A percentile compares a stretch with the other conserved stretches of the same genome.
Conservation (phyloP, 2,888 invertebrate genomes). For the Agriopis aurantiaria region DNA sequence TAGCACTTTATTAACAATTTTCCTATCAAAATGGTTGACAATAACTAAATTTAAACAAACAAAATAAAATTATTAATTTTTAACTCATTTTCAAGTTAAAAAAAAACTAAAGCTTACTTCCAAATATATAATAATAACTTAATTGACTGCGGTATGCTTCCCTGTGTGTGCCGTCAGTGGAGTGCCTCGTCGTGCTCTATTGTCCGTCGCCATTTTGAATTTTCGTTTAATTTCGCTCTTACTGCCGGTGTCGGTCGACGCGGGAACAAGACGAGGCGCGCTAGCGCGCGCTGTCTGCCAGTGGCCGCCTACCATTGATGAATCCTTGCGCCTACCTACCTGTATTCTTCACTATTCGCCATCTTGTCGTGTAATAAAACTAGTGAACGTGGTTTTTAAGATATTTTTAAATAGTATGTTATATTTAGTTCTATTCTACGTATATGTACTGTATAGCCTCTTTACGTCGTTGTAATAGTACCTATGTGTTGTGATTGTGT, state of each 20-base stretch:
- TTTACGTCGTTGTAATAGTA: neutral
- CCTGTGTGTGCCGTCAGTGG: neutral
- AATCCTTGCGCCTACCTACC: too few species aligned
- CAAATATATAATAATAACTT: neutral
- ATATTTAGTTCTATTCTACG: too few species aligned
- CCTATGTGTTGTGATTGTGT: neutral
- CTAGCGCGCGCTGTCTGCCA: neutral
- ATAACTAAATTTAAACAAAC: too few species aligned
- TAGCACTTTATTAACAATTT: too few species aligned
- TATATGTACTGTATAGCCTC: too few species aligned
- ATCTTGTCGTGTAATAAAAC: neutral
- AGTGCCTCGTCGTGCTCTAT: neutral
- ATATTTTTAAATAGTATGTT: neutral
- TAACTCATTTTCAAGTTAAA: neutral
- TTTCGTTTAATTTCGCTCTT: neutral
- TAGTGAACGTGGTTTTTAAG: neutral
- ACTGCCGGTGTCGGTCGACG: neutral
- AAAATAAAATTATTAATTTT: neutral
- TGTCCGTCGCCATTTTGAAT: neutral
- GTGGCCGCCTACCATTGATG: neutral
- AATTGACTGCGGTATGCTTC: neutral
- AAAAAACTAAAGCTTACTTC: neutral
- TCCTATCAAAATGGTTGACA: too few species aligned
- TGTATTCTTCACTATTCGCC: neutral
- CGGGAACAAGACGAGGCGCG: neutral